phyloP scores from a whole-genome alignment of 1,140 invertebrate genomes.

The Gonioctena quinquepunctata region DNA sequence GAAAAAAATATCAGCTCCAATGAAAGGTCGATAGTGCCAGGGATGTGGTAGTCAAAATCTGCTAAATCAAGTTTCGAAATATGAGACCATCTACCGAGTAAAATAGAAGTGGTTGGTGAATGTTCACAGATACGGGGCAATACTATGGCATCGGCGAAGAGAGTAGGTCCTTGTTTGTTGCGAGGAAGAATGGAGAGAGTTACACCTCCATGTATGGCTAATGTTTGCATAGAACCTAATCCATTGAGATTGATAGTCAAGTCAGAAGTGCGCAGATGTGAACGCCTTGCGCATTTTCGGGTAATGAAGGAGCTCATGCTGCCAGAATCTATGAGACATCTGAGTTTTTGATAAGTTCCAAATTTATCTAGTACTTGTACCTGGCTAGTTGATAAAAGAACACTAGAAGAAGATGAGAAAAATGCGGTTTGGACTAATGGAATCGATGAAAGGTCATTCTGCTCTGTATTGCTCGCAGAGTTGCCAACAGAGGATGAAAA shows the following conservation, averaged over 20 bases:
- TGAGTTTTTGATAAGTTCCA: not conserved
- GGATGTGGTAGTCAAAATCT: constrained; percentile 2
- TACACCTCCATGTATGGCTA: too few species aligned
- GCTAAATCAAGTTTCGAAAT: not conserved
- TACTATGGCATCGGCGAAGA: not conserved
- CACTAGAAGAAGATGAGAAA: too few species aligned
- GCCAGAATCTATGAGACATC: constrained; percentile 21
- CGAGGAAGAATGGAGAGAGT: not conserved
- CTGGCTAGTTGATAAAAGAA: constrained; percentile 28
- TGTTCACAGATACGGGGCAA: not conserved
- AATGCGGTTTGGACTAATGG: too few species aligned
- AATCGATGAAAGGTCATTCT: too few species aligned
- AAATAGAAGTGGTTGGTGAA: not conserved
- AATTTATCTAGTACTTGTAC: not conserved
- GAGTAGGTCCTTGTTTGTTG: not conserved
- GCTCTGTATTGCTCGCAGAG: too few species aligned
- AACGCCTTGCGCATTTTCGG: too few species aligned
- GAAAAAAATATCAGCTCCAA: constrained; percentile 17
- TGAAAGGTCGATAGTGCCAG: not conserved
- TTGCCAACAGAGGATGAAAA: too few species aligned
- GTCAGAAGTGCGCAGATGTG: too few species aligned
- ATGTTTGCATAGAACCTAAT: too few species aligned
- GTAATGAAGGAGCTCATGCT: too few species aligned
- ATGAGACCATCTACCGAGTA: not conserved
- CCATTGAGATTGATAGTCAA: too few species aligned